Conservation (phyloP, 2,888 invertebrate genomes). For the Diaperis boleti region DNA sequence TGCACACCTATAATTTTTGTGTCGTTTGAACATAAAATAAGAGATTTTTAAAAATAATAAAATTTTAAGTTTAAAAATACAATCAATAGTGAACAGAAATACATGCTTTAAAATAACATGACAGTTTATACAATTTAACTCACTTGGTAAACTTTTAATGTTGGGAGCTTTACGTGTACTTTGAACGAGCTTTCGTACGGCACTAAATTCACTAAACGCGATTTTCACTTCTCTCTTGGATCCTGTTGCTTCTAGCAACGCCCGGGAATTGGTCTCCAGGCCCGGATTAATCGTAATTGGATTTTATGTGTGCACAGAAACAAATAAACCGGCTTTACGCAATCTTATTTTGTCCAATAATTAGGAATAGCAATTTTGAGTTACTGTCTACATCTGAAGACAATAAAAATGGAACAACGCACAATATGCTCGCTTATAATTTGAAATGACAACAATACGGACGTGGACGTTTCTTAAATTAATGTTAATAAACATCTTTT, state of each 20-base stretch:
- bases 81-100: no score
- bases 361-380: background rate
- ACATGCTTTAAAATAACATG: background rate
- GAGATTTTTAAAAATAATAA: no score
- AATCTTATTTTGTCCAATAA: slow-evolving; percentile 30
- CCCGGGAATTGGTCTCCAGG: slow-evolving; percentile 57
- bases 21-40: no score
- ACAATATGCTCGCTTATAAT: background rate
- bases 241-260: slow-evolving; percentile 62
- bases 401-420: background rate
- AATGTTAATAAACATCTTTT: slow-evolving; percentile 1
- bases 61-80: no score
- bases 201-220: slow-evolving; percentile 55
- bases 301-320: slow-evolving; percentile 31
- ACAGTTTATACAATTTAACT: background rate
- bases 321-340: slow-evolving; percentile 17
- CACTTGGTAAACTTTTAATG: slow-evolving; percentile 22
- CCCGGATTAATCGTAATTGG: slow-evolving; percentile 60
- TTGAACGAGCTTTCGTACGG: slow-evolving; percentile 53
- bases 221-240: slow-evolving; percentile 49
- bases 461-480: slow-evolving; percentile 1
- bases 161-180: slow-evolving; percentile 28
- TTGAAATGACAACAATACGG: background rate
- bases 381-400: background rate
- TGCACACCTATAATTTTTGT: no score